phyloP scores from a whole-genome alignment of 1,140 invertebrate species.

The Penaeus chinensis region DNA sequence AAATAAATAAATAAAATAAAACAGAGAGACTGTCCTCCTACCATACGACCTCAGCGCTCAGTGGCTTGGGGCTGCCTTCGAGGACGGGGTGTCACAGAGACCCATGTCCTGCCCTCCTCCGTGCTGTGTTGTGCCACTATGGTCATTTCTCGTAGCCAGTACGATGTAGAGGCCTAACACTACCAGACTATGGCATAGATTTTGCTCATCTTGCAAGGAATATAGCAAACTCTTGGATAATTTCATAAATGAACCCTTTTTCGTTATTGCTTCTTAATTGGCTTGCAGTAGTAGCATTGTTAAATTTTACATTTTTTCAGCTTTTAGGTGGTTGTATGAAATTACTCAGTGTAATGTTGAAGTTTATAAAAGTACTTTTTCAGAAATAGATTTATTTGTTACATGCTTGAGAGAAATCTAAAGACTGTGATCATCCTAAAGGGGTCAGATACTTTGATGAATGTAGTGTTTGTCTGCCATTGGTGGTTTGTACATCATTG shows the following conservation, averaged over 20 bases:
- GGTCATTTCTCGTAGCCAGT: conserved; percentile 43
- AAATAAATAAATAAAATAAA: too few species aligned
- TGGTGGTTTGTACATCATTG: background rate
- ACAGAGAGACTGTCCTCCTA: conserved; percentile 51
- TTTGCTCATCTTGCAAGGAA: conserved; percentile 52
- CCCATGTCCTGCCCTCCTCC: conserved; percentile 29
- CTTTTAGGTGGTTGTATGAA: conserved; percentile 48
- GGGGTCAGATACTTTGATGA: conserved; percentile 28
- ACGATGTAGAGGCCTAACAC: conserved; percentile 41
- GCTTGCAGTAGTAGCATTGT: conserved; percentile 31
- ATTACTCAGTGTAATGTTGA: conserved; percentile 46
- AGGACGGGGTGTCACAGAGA: conserved; percentile 38
- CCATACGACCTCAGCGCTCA: conserved; percentile 54
- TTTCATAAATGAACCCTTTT: conserved; percentile 34
- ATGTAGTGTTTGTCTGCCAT: conserved; percentile 27
- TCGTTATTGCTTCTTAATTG: conserved; percentile 46
- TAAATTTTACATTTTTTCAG: conserved; percentile 29
- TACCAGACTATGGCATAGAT: conserved; percentile 48
- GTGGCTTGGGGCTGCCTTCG: conserved; percentile 54
- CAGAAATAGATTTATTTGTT: conserved; percentile 34
- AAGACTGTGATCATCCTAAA: conserved; percentile 37
- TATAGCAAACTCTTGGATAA: conserved; percentile 31
- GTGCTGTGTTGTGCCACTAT: conserved; percentile 56
- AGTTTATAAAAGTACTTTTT: conserved; percentile 43
- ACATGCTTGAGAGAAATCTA: conserved; percentile 36